phyloP scores from a whole-genome alignment of 2,888 invertebrate species.

The Yponomeuta plumbellus region DNA sequence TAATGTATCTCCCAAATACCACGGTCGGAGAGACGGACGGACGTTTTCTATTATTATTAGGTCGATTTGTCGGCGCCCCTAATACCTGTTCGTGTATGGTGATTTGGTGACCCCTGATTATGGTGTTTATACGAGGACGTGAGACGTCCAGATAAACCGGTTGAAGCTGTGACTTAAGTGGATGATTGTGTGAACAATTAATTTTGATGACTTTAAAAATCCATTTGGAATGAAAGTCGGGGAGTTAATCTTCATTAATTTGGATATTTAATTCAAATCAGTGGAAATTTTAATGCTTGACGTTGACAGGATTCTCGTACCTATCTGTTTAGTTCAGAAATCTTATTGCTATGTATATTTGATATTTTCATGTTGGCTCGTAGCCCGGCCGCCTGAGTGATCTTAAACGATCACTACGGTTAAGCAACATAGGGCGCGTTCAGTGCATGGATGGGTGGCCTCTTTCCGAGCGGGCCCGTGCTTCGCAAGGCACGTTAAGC shows the following conservation, averaged over 20 bases:
- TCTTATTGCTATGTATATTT: too few species aligned
- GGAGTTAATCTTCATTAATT: not conserved
- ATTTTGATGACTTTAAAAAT: conserved; percentile 49
- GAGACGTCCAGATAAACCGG: not conserved
- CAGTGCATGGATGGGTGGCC: too few species aligned
- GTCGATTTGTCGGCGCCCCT: not conserved
- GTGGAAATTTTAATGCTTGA: not conserved
- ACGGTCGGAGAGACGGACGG: not conserved
- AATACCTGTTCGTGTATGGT: not conserved
- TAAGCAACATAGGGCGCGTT: too few species aligned
- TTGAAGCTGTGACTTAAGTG: conserved; percentile 25
- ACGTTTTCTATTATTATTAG: not conserved
- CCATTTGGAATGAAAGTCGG: conserved; percentile 19
- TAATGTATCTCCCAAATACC: not conserved
- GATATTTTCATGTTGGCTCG: too few species aligned
- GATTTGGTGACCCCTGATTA: not conserved
- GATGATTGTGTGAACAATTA: conserved; percentile 50
- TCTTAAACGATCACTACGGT: too few species aligned
- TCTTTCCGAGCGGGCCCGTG: too few species aligned
- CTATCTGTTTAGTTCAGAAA: too few species aligned
- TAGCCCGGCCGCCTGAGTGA: too few species aligned
- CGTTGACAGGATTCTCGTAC: too few species aligned
- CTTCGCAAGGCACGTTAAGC: too few species aligned
- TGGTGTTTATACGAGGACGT: not conserved
- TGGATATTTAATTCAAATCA: not conserved